Evolutionary conservation across 2,113 vertebrate genomes (phyloP), one percentile per base, ranked within the genome.

Genomic region (Gnathonemus echidnorhynchus): DNA sequence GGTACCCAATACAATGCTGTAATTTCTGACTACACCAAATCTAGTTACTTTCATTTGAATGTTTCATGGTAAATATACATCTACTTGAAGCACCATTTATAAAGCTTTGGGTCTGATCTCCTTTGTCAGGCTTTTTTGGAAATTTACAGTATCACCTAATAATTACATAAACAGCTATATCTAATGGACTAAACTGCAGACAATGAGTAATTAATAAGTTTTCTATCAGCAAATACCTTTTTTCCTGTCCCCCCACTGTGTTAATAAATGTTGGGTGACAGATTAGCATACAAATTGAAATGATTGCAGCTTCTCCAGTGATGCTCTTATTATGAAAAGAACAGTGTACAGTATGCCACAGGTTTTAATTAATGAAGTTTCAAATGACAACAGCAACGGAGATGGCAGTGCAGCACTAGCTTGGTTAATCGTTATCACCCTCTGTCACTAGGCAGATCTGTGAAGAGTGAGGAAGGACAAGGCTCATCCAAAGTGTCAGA

Each of bases 301-400:
- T 77, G n/a, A 48, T 87, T 49, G 85, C 53, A 88, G 46, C 27
- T 17, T 88, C 86, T 48, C 66, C 35, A 39, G 70, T 45, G 86
- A 90, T 56, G 27, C 15, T 48, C 48, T 62, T 84, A 31, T 74
- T 88, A 90, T 56, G 31, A 88, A 70, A n/a, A 66, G 50, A 90
- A 52, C 49, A 84, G 66, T 58, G 21, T 27, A 39, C 27, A 19
- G 35, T 11, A 70, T 88, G 62, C 19, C 35, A 84, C 49, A 90
- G 86, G 86, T 90, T 87, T 83, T 88, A 87, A 88, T 90, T 88
- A 90, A 90, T 90, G 86, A 80, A 80, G 49, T 88, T 31, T 56
- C 50, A 80, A 31, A 56, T 58, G 42, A 48, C 19, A 90, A 87
- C 39, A 77, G 42, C 7, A 19, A 83, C 39, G 10, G 10, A 24